phyloP scores from a whole-genome alignment of 2,797 vertebrate species.

The Lagothrix lagotricha region DNA sequence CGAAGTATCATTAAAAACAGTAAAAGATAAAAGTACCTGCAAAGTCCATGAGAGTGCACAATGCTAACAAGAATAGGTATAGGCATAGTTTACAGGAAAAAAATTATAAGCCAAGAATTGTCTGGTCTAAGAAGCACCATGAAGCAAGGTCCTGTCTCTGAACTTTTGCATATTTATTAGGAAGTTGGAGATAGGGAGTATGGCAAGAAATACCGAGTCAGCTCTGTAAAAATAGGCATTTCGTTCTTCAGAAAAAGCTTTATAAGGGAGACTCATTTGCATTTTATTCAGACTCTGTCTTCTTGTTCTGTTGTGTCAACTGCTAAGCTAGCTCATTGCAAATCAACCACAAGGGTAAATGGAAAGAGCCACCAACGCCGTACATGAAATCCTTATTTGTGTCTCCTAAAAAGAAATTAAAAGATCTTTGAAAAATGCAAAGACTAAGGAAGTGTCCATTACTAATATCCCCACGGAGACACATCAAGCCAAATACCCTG shows the following conservation, averaged over 20 bases:
- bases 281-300: background rate
- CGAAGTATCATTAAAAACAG: background rate
- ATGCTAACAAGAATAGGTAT: background rate
- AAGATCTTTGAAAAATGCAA: background rate
- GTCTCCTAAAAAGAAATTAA: background rate
- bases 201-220: background rate
- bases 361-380: background rate
- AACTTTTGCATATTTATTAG: background rate
- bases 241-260: background rate
- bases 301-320: background rate
- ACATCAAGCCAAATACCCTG: background rate
- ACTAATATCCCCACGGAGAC: rapidly evolving
- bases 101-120: background rate
- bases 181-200: background rate
- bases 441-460: background rate
- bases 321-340: background rate
- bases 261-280: background rate
- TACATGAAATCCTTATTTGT: background rate
- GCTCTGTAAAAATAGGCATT: background rate
- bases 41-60: background rate
- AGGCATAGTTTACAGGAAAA: background rate
- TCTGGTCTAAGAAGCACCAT: background rate
- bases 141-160: background rate
- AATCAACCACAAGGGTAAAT: background rate
- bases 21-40: background rate